Evolutionary conservation across 2,888 invertebrate species (phyloP), one percentile per base, ranked within the genome.

Genomic region (Cephus spinipes): DNA sequence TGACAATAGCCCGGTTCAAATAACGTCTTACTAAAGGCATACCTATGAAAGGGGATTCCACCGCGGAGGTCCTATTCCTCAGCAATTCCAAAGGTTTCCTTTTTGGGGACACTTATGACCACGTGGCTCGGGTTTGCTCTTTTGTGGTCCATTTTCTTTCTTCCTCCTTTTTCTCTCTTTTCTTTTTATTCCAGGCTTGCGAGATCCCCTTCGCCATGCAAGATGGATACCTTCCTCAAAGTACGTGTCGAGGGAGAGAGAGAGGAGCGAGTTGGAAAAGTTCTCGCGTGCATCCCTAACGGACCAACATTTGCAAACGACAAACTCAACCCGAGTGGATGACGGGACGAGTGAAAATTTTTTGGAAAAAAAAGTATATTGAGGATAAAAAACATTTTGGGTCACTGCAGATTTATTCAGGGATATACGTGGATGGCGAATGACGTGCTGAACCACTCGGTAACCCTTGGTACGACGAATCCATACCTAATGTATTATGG

Each of bases 1-100:
- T 85, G 84, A 91, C 89, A 90, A 90, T 90, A 85, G 87, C 81
- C 76, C 83, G 85, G 85, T 81, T 90, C 90, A 82, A 87, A 90
- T 90, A 87, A 87, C 87, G 86, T 86, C 82, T 85, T 85, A 79
- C 81, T 75, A 79, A 79, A 79, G 74, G 77, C 31, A 69, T 78
- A 77, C 81, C 80, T 79, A 77, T 77, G 77, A 75, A 75, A 68
- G 77, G 80, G 76, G 80, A 79, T 78, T 77, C 78, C 80, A 73
- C 73, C 73, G 71, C 69, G 71, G 74, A 75, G 78, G 79, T 79
- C 80, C 85, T 79, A 83, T 88, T 86, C 82, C 83, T 76, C 83
- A 83, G 83, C 83, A 84, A 87, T 87, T 84, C 85, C 82, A 69
- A 36, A 68, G 69, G 83, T 80, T 80, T 81, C 83, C 83, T 84